Conservation (phyloP, 1,140 invertebrate species). For the Drosophila seguyi region DNA sequence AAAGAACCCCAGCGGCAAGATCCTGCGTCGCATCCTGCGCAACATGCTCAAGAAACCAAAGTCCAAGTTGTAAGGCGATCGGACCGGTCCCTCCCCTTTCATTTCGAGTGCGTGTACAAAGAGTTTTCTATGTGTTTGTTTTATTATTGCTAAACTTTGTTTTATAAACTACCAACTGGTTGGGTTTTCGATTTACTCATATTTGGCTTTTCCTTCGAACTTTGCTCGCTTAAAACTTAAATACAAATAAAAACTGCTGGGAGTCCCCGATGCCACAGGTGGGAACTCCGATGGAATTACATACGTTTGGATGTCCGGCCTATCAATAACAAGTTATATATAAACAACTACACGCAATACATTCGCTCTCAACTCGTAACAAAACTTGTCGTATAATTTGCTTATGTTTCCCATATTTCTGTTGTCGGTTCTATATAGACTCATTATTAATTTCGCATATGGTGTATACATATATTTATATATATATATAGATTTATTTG, state of each 20-base stretch:
- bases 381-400: slow-evolving; percentile 67
- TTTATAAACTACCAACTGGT: slow-evolving; percentile 80
- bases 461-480: slow-evolving; percentile 54
- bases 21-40: slow-evolving; percentile 87
- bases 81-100: not conserved
- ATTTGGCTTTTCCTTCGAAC: slow-evolving; percentile 68
- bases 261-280: slow-evolving; percentile 33
- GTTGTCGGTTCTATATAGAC: slow-evolving; percentile 61
- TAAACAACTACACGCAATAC: slow-evolving; percentile 56
- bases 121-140: slow-evolving; percentile 66
- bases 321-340: slow-evolving; percentile 76
- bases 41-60: slow-evolving; percentile 81
- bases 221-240: slow-evolving; percentile 72
- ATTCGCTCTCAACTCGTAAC: slow-evolving; percentile 65
- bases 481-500: slow-evolving; percentile 59
- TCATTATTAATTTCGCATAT: slow-evolving; percentile 51
- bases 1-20: slow-evolving; percentile 89
- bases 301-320: slow-evolving; percentile 49
- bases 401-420: slow-evolving; percentile 49
- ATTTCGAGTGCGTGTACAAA: slow-evolving; percentile 56
- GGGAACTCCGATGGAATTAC: slow-evolving; percentile 38
- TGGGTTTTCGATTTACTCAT: slow-evolving; percentile 64
- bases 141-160: slow-evolving; percentile 76
- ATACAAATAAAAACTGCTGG: slow-evolving; percentile 76
- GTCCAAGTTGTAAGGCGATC: slow-evolving; percentile 80